Conservation (phyloP, 2,797 vertebrate species). For the Rhynchotus rufescens region DNA sequence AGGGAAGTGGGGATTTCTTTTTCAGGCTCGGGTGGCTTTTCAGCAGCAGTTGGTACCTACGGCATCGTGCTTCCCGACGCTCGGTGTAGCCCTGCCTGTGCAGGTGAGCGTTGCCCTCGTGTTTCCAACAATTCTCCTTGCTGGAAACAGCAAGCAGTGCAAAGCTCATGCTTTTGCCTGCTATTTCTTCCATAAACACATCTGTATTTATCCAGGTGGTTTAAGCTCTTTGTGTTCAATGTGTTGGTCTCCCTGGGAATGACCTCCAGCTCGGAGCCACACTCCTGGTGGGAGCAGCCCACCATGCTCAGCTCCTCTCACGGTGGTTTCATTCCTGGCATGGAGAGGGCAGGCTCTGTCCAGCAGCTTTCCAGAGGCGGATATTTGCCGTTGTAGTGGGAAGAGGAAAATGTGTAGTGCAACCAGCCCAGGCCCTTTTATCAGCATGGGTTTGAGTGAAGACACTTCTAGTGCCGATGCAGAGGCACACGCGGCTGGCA, state of each 20-base stretch:
- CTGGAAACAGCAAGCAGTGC: not conserved
- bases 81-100: not conserved
- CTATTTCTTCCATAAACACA: conserved; percentile 30
- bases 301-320: not conserved
- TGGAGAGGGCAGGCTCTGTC: not conserved
- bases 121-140: conserved; percentile 23
- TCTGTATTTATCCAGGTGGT: not conserved
- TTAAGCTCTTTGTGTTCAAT: conserved; percentile 33
- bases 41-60: fast-evolving
- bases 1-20: not conserved
- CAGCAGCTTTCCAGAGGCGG: not conserved
- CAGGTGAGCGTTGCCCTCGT: not conserved
- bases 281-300: not conserved
- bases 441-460: not conserved
- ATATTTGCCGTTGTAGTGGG: not conserved
- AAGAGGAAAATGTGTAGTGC: not conserved
- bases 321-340: not conserved
- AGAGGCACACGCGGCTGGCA: not conserved
- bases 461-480: not conserved
- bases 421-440: not conserved
- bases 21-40: not conserved
- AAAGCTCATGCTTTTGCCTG: not conserved
- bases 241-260: conserved; percentile 35
- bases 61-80: fast-evolving
- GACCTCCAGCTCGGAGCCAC: conserved; percentile 28